Evolutionary conservation across 2,888 invertebrate species (phyloP), one percentile per base, ranked within the genome.

Genomic region (Clepsis dumicolana): DNA sequence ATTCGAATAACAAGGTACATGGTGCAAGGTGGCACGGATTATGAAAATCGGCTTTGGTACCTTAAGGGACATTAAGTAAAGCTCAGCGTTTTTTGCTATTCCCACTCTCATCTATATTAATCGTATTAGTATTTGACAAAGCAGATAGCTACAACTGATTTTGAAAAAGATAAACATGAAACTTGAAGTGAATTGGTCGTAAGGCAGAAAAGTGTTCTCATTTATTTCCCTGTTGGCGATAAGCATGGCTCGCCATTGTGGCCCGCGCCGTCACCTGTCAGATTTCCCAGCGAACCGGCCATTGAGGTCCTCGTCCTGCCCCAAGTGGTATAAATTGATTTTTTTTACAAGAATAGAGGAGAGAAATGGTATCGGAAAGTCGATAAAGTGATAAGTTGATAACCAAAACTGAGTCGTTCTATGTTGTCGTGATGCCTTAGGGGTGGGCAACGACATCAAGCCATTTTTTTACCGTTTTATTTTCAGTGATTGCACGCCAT

Each of bases 191-290:
- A 82, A 81, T 84, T 74, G 76, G 77, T 81, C 80, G 79, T 81
- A 82, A 83, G 86, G 77, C 77, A 84, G 82, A 86, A 89, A 89
- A 86, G 81, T 86, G 81, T 78, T 84, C 82, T 84, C 86, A 86
- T 90, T 90, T 89, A 90, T 91, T 90, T 88, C 75, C 82, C 85
- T 85, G 80, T 85, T 82, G 81, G 84, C 85, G 90, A 90, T 90
- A 90, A 89, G 86, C 81, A 79, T 74, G 79, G 80, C 74, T 77
- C 75, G 78, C 79, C 79, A 86, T 88, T 89, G 89, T 88, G 80
- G 80, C 75, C 76, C 77, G 75, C 79, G 80, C 80, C 81, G 86
- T 87, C 88, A 87, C 81, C 87, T 89, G 90, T 89, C 89, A 88
- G 86, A 86, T 85, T 86, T 86, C 84, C 81, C 82, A 79, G 79